Evolutionary conservation across 1,140 invertebrate species (phyloP).

Genomic region (Drosophila orosa): DNA sequence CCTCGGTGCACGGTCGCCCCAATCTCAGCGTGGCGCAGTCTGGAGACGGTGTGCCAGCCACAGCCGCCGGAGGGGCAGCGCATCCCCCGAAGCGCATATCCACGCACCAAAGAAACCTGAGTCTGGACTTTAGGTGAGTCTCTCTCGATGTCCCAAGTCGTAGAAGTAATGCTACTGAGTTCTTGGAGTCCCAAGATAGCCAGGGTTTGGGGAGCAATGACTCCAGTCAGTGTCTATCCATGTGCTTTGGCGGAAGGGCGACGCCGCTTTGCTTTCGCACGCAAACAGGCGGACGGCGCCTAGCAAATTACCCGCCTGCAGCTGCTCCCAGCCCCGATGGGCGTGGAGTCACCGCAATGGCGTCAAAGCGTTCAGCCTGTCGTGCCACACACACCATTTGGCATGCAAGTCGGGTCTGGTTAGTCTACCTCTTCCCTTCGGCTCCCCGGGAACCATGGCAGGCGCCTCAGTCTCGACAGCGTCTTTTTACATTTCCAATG

Average conservation of each 20-base stretch:
- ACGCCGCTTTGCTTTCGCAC: slow-evolving; percentile 19
- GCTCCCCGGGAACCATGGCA: slow-evolving; percentile 13
- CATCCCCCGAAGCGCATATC: slow-evolving; percentile 87
- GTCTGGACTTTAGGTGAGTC: slow-evolving; percentile 89
- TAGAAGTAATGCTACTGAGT: not conserved
- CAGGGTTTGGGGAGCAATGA: not conserved
- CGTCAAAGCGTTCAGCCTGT: slow-evolving; percentile 54
- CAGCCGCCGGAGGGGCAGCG: slow-evolving; percentile 52
- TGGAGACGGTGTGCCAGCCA: slow-evolving; percentile 32
- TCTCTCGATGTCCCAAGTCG: not conserved
- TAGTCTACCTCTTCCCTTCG: not conserved
- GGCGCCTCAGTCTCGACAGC: slow-evolving; percentile 38
- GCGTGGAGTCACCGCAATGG: slow-evolving; percentile 50
- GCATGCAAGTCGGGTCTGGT: slow-evolving; percentile 27
- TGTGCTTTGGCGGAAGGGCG: slow-evolving; percentile 15
- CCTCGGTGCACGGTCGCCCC: slow-evolving; percentile 87
- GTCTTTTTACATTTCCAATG: slow-evolving; percentile 16
- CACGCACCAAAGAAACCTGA: slow-evolving; percentile 91
- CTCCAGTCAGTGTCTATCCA: slow-evolving; percentile 5
- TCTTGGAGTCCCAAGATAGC: not conserved
- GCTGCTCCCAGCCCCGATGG: slow-evolving; percentile 7
- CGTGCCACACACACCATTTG: slow-evolving; percentile 57
- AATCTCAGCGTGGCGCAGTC: slow-evolving; percentile 65
- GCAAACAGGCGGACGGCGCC: slow-evolving; percentile 15
- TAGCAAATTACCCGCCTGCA: slow-evolving; percentile 10